Evolutionary conservation across 2,113 vertebrate genomes (phyloP), one percentile per base, ranked within the genome.

Genomic region (Pteruthius melanotis): DNA sequence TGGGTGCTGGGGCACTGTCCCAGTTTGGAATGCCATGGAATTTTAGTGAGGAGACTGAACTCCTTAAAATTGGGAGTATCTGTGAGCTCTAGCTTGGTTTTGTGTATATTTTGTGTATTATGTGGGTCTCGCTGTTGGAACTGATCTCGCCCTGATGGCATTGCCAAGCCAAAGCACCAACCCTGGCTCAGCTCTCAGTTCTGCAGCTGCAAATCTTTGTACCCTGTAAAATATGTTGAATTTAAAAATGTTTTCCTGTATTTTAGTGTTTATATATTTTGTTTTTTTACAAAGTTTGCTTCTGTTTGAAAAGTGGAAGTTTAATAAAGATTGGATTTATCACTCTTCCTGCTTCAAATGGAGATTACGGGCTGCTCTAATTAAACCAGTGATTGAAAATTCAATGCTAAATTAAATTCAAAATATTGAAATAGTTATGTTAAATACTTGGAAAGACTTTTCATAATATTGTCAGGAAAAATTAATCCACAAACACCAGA

Each of bases 311-410:
- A 94, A 82, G 69, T 57, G 16, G 3, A 39, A 65, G 17, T 85
- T 93, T 69, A 97, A 92, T 97, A 97, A 97, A 97, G 6, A 2
- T 65, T 78, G 64, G 69, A 13, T 60, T 80, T 47, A 33, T 33
- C 56, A 21, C 59, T 77, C 31, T 22, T 76, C 44, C 10, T 53
- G 45, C 53, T 76, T 54, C 28, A 27, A 3, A 61, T 7, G 74
- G 70, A 16, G 61, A 23, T 33, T 28, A 35, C 13, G 30, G 30
- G 12, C 40, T 54, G 26, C 27, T 57, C 17, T 27, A 0, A 33
- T 76, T 53, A 45, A 92, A 30, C 31, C 63, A 24, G 11, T 37
- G 39, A n/a, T 44, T 53, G 68, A 28, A 63, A 68, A 64, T 20
- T 11, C 52, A 30, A 19, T 61, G 0, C 11, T 30, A 50, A 66